Percentiles rank a stretch among this genome's conserved stretches.
Evolutionary conservation across 2,888 invertebrate species (phyloP).

Genomic region (Automeris io): DNA sequence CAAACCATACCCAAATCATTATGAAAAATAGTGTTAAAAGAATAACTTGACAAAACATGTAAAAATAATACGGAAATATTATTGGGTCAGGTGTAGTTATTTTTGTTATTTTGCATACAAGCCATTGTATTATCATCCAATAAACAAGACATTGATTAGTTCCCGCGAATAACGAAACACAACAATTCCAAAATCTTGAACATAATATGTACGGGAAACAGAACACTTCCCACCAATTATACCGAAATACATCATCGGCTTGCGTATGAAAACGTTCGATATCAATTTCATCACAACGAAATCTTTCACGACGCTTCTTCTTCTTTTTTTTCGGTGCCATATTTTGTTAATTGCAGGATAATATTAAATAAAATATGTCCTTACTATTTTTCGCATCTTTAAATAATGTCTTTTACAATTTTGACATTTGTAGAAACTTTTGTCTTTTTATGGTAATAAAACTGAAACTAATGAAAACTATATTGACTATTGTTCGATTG

Average conservation of each 20-base stretch:
- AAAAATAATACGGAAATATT: slow-evolving; percentile 60
- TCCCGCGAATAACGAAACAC: slow-evolving; percentile 44
- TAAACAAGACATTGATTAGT: slow-evolving; percentile 56
- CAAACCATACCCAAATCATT: slow-evolving; percentile 44
- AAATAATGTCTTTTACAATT: background rate
- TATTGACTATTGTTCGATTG: no score
- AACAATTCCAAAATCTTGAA: slow-evolving; percentile 47
- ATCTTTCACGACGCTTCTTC: slow-evolving; percentile 19
- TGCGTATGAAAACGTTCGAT: slow-evolving; percentile 43
- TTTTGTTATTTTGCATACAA: slow-evolving; percentile 52
- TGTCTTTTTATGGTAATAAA: slow-evolving; percentile 3
- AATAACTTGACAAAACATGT: slow-evolving; percentile 57
- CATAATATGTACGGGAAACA: slow-evolving; percentile 59
- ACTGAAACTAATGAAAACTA: background rate
- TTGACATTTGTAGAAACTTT: background rate
- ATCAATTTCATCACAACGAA: slow-evolving; percentile 35
- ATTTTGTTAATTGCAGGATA: slow-evolving; percentile 11
- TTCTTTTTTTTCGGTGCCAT: slow-evolving; percentile 38
- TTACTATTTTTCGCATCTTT: background rate
- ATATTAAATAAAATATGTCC: background rate
- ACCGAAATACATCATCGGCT: slow-evolving; percentile 41
- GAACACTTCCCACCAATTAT: slow-evolving; percentile 59
- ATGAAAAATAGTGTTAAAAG: slow-evolving; percentile 37
- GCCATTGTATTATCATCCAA: slow-evolving; percentile 61
- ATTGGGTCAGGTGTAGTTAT: slow-evolving; percentile 51